These are phyloP conservation scores for Lepus timidus DNA, from an alignment of 2,113 vertebrate genomes.

Conservation along the genomic window DNA sequence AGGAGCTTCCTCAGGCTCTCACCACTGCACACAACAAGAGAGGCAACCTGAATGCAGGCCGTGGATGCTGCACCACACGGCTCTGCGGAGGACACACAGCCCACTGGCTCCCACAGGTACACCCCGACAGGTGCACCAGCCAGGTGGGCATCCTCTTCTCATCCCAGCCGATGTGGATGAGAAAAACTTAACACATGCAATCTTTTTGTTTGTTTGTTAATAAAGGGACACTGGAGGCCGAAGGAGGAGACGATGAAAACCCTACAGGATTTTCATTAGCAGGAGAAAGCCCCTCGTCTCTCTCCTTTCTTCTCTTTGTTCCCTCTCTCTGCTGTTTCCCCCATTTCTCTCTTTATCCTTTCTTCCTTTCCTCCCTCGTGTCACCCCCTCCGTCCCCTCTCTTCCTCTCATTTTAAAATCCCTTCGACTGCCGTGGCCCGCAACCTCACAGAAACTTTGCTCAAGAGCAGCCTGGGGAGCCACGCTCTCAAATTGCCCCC, in stretches of 20 bases:
- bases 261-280: slow-evolving; percentile 36
- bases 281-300: neutral
- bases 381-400: neutral
- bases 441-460: slow-evolving; percentile 74
- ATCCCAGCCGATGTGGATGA: neutral
- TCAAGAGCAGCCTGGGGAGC: slow-evolving; percentile 81
- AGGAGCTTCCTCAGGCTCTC: neutral
- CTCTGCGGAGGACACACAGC: rapidly evolving
- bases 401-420: slow-evolving; percentile 60
- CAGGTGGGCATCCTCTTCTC: neutral
- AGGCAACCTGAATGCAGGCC: rapidly evolving
- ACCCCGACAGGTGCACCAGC: rapidly evolving
- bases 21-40: neutral
- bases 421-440: slow-evolving; percentile 64
- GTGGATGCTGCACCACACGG: neutral
- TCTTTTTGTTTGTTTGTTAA: slow-evolving; percentile 28
- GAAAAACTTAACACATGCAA: neutral
- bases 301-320: neutral
- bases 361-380: neutral
- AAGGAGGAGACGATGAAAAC: neutral
- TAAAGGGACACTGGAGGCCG: neutral
- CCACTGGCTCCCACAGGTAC: too few relatives aligned
- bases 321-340: neutral
- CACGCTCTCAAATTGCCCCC: slow-evolving; percentile 85
- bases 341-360: neutral